Base-by-base conservation (phyloP, 2,797 vertebrate genomes). In the Oreochromis mossambicus region DNA sequence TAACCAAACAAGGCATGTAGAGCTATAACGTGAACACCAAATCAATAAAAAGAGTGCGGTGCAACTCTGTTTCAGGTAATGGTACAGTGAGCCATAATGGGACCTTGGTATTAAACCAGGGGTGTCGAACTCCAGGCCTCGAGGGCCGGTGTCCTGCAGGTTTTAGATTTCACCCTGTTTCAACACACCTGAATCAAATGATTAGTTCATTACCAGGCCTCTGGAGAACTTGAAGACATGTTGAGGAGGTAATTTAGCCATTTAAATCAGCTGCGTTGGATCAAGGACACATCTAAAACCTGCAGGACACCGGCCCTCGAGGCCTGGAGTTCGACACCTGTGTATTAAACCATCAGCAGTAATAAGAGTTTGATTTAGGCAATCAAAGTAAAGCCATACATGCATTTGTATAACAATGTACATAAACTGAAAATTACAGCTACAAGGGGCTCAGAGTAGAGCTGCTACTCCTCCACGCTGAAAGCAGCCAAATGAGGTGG, bases 21-120 rank as follows among this genome's bases (percentile, higher is more conserved):
- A 70, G 73, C 66, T 88, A 34, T 38, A 63, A 90, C 55, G 85
- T 70, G 34, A 84, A 88, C 36, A 85, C 3, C 21, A 50, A 83
- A 90, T 92, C 83, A 43, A 92, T 91, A 81, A 58, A 80, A 61
- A 56, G 43, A 78, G 54, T 70, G 56, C 26, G 6, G 78, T 4
- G 14, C 8, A 34, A 41, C 34, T 54, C 19, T 15, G 48, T 21
- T 34, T 14, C 82, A 38, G 43, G 15, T 77, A 89, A 82, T 80
- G n/a, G 50, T 52, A 58, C 29, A 51, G 48, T 63, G 36, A 75
- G 43, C 12, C 5, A 66, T 46, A 83, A 80, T 68, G 38, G 50
- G 29, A 68, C 8, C 9, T 50, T 80, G 8, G 3, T 86, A 77
- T 78, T 83, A 75, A 82, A 88, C n/a, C 14, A 54, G 24, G 24